Evolutionary conservation across 2,888 invertebrate genomes (phyloP).

Genomic region (Eupithecia subfuscata): DNA sequence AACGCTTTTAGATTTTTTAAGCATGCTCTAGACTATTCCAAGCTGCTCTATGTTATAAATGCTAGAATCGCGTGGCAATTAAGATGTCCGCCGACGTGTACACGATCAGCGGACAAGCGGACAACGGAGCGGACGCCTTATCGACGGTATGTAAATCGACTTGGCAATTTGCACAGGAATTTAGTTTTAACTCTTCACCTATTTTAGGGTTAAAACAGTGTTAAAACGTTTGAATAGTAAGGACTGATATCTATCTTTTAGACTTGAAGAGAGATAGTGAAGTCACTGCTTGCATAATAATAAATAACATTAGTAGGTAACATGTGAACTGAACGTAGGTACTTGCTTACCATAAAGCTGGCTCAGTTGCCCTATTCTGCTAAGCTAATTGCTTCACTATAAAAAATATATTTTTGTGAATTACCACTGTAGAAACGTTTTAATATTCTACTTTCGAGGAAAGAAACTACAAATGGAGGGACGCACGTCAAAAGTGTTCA

Average conservation of each 20-base stretch:
- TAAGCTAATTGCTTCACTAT: too few species aligned
- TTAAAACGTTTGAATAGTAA: not conserved
- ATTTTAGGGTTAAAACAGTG: conserved; percentile 15
- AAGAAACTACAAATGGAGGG: too few species aligned
- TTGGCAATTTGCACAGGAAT: conserved; percentile 30
- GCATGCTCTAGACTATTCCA: not conserved
- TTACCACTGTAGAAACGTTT: too few species aligned
- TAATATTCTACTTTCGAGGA: too few species aligned
- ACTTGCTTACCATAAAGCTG: too few species aligned
- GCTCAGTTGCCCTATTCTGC: too few species aligned
- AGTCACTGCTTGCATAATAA: not conserved
- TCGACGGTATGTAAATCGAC: conserved; percentile 36
- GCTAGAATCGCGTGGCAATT: conserved; percentile 50
- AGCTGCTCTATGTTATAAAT: conserved; percentile 23
- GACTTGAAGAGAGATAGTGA: not conserved
- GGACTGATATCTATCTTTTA: not conserved
- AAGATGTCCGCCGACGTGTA: conserved; percentile 52
- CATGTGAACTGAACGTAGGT: not conserved
- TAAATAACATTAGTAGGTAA: not conserved
- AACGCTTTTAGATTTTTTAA: not conserved
- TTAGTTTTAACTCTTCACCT: conserved; percentile 21
- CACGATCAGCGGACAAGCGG: conserved; percentile 44
- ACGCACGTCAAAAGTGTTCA: too few species aligned
- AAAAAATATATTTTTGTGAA: too few species aligned
- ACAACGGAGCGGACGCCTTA: conserved; percentile 33